Evolutionary conservation across 92 coral and sea anemone genomes (phyloP).

Genomic region (Scolanthus callimorphus): DNA sequence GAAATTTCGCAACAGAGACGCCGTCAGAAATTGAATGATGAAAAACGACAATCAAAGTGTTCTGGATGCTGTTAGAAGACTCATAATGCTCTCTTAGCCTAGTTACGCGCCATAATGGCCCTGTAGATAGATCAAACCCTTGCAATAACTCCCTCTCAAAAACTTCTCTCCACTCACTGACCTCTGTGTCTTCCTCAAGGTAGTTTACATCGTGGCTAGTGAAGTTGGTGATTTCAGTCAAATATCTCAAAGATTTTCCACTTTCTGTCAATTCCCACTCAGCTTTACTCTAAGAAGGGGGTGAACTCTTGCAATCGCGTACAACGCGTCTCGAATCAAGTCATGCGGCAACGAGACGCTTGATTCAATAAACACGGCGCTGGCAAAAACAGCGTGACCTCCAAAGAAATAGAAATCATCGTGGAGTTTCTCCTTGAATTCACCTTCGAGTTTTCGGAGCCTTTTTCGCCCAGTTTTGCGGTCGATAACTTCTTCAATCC

Average conservation of each 20-base stretch:
- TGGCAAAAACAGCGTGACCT: neutral
- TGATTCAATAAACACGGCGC: neutral
- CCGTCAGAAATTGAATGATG: conserved; percentile 1
- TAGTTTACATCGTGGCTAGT: neutral
- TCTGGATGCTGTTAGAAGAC: neutral
- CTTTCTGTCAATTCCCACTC: neutral
- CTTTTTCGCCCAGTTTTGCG: neutral
- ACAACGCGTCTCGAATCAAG: neutral
- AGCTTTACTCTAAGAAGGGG: neutral
- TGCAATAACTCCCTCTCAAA: neutral
- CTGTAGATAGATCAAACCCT: neutral
- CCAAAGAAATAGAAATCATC: neutral
- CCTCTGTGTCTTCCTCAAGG: neutral
- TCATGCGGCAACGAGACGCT: neutral
- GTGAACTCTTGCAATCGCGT: neutral
- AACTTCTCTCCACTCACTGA: neutral
- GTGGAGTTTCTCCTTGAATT: neutral
- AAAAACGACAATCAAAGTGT: neutral
- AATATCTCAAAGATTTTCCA: neutral
- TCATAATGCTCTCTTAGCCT: neutral
- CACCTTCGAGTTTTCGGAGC: neutral
- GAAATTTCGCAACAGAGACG: neutral
- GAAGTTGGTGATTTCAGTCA: neutral
- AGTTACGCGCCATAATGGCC: neutral
- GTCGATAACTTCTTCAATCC: neutral